Evolutionary conservation across 92 coral and sea anemone species (phyloP).

Genomic region (Porites divaricata): DNA sequence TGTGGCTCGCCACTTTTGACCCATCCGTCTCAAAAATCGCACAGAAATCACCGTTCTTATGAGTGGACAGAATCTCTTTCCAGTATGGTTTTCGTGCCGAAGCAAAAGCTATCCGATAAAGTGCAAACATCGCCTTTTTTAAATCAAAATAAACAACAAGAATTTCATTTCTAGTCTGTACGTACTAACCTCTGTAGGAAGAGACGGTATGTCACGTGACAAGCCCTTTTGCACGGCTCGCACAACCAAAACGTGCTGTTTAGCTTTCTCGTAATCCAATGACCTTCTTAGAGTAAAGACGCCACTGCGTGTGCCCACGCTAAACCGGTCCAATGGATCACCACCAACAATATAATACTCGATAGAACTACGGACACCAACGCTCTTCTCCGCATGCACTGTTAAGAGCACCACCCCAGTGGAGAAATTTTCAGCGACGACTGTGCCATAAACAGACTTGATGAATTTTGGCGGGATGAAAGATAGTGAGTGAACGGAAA

Average conservation of each 20-base stretch:
- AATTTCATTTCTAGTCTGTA: neutral
- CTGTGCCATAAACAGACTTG: slow-evolving; percentile 36
- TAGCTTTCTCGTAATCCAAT: slow-evolving; percentile 85
- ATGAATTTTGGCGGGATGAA: slow-evolving; percentile 74
- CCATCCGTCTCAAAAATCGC: too few relatives aligned
- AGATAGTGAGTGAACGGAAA: slow-evolving; percentile 70
- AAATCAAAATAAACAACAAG: too few relatives aligned
- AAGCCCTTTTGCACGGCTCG: slow-evolving; percentile 77
- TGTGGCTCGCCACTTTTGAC: too few relatives aligned
- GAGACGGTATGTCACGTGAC: slow-evolving; percentile 57
- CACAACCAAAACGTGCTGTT: slow-evolving; percentile 68
- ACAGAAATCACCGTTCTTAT: too few relatives aligned
- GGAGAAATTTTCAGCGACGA: slow-evolving; percentile 60
- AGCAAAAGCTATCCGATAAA: too few relatives aligned
- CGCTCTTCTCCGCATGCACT: slow-evolving; percentile 57
- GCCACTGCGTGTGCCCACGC: slow-evolving; percentile 72
- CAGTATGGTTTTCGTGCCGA: too few relatives aligned
- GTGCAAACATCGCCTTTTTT: too few relatives aligned
- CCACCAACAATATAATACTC: slow-evolving; percentile 88
- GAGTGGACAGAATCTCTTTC: too few relatives aligned
- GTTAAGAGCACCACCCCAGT: slow-evolving; percentile 51
- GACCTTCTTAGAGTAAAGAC: slow-evolving; percentile 62
- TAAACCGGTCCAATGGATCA: slow-evolving; percentile 70
- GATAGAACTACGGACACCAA: slow-evolving; percentile 9
- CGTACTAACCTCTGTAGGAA: slow-evolving; percentile 83